Percentiles rank a stretch among this genome's conserved stretches.
phyloP scores from a whole-genome alignment of 2,888 invertebrate species.

The Electrophaes corylata region DNA sequence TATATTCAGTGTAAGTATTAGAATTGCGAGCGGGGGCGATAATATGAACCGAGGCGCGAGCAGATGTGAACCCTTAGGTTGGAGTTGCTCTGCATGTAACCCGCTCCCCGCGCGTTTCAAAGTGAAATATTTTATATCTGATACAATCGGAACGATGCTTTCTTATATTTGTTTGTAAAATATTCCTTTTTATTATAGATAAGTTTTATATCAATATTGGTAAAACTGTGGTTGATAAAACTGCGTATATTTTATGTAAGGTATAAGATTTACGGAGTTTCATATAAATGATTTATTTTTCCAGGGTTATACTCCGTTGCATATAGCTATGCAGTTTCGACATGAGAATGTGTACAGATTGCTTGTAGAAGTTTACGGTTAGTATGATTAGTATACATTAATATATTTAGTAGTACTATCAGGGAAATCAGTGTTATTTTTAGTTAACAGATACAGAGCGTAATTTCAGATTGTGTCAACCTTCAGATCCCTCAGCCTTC shows the following conservation, averaged over 20 bases:
- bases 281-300: slow-evolving; percentile 50
- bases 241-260: too few species aligned
- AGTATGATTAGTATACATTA: slow-evolving; percentile 68
- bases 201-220: neutral
- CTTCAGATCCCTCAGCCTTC: too few species aligned
- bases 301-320: slow-evolving; percentile 97
- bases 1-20: slow-evolving; percentile 63
- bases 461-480: too few species aligned
- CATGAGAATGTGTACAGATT: slow-evolving; percentile 94
- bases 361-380: slow-evolving; percentile 95
- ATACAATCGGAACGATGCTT: slow-evolving; percentile 40
- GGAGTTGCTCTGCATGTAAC: slow-evolving; percentile 31
- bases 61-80: slow-evolving; percentile 53
- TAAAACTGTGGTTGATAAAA: neutral
- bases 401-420: neutral
- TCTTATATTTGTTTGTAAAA: slow-evolving; percentile 25
- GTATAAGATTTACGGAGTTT: neutral
- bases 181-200: neutral
- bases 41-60: slow-evolving; percentile 47
- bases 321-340: slow-evolving; percentile 96
- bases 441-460: too few species aligned
- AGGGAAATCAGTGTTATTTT: too few species aligned
- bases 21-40: slow-evolving; percentile 51
- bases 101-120: slow-evolving; percentile 32
- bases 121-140: slow-evolving; percentile 44